These are phyloP conservation scores for Anhinga anhinga DNA, from an alignment of 2,113 vertebrate species.

Conservation along the genomic window DNA sequence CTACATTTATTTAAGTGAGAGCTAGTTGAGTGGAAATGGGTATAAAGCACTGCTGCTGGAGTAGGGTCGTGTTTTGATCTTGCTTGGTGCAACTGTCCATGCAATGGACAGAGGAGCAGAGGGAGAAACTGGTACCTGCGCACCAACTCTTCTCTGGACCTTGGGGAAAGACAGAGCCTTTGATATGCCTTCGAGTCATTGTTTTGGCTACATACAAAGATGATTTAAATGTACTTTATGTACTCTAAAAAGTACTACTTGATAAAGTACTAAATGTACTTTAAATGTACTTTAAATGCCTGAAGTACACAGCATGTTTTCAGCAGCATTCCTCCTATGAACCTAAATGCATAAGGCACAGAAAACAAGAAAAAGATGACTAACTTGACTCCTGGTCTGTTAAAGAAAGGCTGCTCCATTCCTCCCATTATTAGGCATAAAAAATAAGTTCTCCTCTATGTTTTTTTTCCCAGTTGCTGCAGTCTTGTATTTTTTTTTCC, in stretches of 20 bases:
- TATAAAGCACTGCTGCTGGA: background rate
- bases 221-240: background rate
- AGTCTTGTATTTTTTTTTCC: background rate
- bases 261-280: no score
- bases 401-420: background rate
- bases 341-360: background rate
- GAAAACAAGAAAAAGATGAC: background rate
- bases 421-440: background rate
- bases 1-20: background rate
- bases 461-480: background rate
- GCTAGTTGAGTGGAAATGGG: background rate
- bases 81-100: background rate
- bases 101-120: background rate
- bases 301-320: background rate
- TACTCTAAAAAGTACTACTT: no score
- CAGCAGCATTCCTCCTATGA: background rate
- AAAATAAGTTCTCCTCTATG: background rate
- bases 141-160: background rate
- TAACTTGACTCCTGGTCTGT: background rate
- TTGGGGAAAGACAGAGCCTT: background rate
- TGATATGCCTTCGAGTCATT: accelerated
- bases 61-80: background rate
- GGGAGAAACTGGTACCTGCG: background rate
- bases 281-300: no score
- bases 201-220: background rate